Percentiles rank a stretch among this genome's conserved stretches.
Conservation (phyloP, 92 coral and sea anemone genomes). For the Zoanthus gigantus region DNA sequence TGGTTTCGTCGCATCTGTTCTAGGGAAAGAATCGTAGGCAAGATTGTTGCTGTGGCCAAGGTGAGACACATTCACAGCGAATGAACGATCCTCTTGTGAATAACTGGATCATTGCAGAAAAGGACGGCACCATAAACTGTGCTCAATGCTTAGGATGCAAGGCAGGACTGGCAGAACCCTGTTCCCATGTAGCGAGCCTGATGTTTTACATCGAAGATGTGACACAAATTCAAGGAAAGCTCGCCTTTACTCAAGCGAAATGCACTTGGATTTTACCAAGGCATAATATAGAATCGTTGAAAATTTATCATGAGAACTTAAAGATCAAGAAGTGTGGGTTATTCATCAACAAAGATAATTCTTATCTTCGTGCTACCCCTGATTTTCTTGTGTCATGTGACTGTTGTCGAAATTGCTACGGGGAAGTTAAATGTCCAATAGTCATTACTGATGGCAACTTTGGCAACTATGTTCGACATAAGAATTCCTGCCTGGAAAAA, state of each 20-base stretch:
- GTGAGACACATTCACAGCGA: too few relatives aligned
- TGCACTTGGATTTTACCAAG: not conserved
- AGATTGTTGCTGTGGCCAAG: constrained; percentile 30
- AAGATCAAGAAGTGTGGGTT: constrained; percentile 64
- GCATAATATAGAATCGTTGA: constrained; percentile 67
- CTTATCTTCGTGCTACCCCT: constrained; percentile 64
- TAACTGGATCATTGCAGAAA: too few relatives aligned
- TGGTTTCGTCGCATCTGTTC: constrained; percentile 52
- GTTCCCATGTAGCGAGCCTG: too few relatives aligned
- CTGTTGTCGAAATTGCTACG: constrained; percentile 73
- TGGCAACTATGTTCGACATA: constrained; percentile 51
- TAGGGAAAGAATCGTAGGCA: constrained; percentile 50
- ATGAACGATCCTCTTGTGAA: too few relatives aligned
- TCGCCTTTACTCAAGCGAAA: too few relatives aligned
- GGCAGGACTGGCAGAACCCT: too few relatives aligned
- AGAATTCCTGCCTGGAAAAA: constrained; percentile 49
- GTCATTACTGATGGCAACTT: constrained; percentile 49
- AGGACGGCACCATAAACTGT: not conserved
- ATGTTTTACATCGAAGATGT: too few relatives aligned
- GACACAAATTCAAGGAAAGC: too few relatives aligned
- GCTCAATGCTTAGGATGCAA: too few relatives aligned
- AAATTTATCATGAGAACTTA: constrained; percentile 58
- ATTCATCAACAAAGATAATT: constrained; percentile 67
- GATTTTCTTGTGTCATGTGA: constrained; percentile 47
- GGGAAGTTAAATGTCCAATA: constrained; percentile 62